phyloP scores from a whole-genome alignment of 2,888 invertebrate species.

The Athalia cordata region DNA sequence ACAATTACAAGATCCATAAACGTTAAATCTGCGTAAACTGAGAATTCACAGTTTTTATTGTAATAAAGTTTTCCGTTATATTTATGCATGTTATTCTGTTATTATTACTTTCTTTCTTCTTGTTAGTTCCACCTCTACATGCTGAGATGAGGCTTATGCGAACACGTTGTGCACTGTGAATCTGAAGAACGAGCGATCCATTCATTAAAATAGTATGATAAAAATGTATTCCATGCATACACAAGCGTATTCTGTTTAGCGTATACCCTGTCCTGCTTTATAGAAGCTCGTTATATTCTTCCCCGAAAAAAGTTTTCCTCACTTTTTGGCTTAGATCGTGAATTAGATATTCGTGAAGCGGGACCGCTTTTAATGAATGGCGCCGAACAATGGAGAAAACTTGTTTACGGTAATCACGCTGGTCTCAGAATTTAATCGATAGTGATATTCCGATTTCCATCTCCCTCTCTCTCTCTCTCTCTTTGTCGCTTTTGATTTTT shows the following conservation, averaged over 20 bases:
- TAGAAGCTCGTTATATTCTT: slow-evolving; percentile 24
- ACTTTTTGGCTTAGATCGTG: background rate
- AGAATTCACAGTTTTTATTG: slow-evolving; percentile 33
- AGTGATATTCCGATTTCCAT: background rate
- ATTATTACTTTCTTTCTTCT: no score
- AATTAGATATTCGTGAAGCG: no score
- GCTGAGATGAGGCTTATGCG: slow-evolving; percentile 9
- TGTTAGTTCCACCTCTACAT: no score
- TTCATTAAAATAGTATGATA: slow-evolving; percentile 36
- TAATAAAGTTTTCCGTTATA: slow-evolving; percentile 28
- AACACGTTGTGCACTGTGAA: slow-evolving; percentile 23
- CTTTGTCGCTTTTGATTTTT: background rate
- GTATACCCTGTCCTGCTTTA: background rate
- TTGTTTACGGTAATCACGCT: background rate
- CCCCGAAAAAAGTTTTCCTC: slow-evolving; percentile 3
- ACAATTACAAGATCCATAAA: slow-evolving; percentile 32
- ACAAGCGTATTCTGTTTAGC: slow-evolving; percentile 33
- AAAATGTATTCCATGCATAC: slow-evolving; percentile 44
- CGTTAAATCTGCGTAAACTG: slow-evolving; percentile 32
- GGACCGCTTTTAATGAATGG: no score
- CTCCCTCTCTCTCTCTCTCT: background rate
- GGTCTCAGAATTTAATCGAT: background rate
- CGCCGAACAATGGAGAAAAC: background rate
- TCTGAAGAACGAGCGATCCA: slow-evolving; percentile 23
- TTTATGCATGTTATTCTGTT: background rate